Conservation (phyloP, 1,140 invertebrate species). For the Polyergus mexicanus region DNA sequence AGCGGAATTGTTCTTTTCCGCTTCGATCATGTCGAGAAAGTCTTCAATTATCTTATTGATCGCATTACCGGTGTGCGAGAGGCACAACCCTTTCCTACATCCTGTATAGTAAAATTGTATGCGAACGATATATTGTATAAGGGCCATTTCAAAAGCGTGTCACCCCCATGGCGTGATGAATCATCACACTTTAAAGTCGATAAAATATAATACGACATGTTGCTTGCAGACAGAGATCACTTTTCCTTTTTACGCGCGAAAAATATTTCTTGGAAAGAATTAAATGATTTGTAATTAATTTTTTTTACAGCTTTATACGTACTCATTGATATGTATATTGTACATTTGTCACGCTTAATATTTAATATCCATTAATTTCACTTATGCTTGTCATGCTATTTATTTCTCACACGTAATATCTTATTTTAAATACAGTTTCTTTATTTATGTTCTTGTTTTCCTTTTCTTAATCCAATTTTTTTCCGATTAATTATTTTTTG, state of each 20-base stretch:
- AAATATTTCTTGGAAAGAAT: neutral
- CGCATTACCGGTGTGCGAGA: conserved; percentile 69
- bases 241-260: neutral
- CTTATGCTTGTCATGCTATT: neutral
- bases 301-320: neutral
- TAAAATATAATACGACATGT: conserved; percentile 6
- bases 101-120: conserved; percentile 47
- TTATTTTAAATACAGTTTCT: neutral
- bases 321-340: neutral
- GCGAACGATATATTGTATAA: neutral
- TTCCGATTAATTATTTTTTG: neutral
- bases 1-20: conserved; percentile 78
- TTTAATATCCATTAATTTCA: neutral
- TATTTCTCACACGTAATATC: neutral
- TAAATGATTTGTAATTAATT: neutral
- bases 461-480: neutral
- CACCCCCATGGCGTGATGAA: conserved; percentile 50
- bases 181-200: conserved; percentile 36
- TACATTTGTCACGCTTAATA: neutral
- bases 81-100: conserved; percentile 72
- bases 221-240: neutral
- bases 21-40: conserved; percentile 72
- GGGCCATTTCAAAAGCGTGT: neutral
- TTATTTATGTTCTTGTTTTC: neutral
- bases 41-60: conserved; percentile 82